Percentiles rank a stretch among this genome's conserved stretches.
These are phyloP conservation scores for Bos javanicus DNA, from an alignment of 2,113 vertebrate genomes.

Conservation along the genomic window DNA sequence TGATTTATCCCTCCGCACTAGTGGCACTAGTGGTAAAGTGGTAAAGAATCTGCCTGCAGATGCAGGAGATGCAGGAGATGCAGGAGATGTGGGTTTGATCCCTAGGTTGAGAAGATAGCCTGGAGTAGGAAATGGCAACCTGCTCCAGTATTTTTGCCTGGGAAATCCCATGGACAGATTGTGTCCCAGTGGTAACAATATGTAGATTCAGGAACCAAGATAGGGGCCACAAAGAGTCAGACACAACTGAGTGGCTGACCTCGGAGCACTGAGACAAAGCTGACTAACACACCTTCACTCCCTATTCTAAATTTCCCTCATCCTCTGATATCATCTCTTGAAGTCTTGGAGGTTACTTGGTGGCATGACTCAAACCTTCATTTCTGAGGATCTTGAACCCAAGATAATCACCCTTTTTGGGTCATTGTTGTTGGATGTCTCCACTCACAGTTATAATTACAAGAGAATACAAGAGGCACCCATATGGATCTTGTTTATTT, in stretches of 20 bases:
- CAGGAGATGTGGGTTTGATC: background rate
- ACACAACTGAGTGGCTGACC: background rate
- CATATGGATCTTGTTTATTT: background rate
- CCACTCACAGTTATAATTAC: background rate
- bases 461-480: too few relatives aligned
- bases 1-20: background rate
- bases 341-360: background rate
- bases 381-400: background rate
- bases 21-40: background rate
- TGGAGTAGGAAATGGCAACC: background rate
- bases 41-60: background rate
- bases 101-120: background rate
- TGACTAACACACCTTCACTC: background rate
- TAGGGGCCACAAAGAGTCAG: background rate
- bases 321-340: background rate
- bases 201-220: background rate
- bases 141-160: background rate
- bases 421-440: background rate
- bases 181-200: background rate
- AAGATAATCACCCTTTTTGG: background rate
- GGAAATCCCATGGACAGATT: background rate
- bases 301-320: background rate
- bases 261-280: background rate
- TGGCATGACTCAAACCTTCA: background rate
- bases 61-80: background rate